Evolutionary conservation across 2,888 invertebrate species (phyloP), one percentile per base, ranked within the genome.

Genomic region (Acleris emargana): DNA sequence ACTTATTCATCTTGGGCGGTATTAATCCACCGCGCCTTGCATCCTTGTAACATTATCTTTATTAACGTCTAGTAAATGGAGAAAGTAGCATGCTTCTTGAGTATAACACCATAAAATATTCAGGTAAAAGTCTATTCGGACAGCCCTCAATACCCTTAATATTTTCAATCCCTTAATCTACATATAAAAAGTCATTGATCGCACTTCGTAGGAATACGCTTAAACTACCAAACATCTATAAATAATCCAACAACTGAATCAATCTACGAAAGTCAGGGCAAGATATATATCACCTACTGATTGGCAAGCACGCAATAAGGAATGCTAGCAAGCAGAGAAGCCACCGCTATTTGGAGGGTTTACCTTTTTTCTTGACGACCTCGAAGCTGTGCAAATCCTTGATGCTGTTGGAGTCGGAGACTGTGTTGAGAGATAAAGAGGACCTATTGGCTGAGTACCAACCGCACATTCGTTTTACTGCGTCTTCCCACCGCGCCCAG

Each of bases 401-500:
- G 25, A 25, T 77, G 22, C 64, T 74, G n/a, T 73, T 82, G 0
- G 82, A 79, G 22, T 84, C 85, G 2, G 82, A 72, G 13, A 83
- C 74, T 0, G 73, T 68, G 4, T 73, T 69, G 0, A 67, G 60
- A 0, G 78, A 69, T 4, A 75, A 76, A 0, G 71, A 67, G 0
- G 76, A 55, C 11, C 73, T 74, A 1, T 76, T 74, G 0, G 79
- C 79, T 0, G 69, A 68, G 70, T 94, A 94, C 95, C 95, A 95
- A 5, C 93, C 91, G 67, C 91, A 89, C 80, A 94, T 91, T 5
- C 95, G 82, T 47, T 88, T 84, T 0, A 94, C 91, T 0, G 94
- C 95, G 69, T 93, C 89, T 72, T 94, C 93, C 95, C 95, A 95
- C 43, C 93, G 85, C 0, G 78, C 72, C 68, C 94, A 85, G 1